Conservation (phyloP, 2,113 vertebrate genomes). For the Pipra filicauda region DNA sequence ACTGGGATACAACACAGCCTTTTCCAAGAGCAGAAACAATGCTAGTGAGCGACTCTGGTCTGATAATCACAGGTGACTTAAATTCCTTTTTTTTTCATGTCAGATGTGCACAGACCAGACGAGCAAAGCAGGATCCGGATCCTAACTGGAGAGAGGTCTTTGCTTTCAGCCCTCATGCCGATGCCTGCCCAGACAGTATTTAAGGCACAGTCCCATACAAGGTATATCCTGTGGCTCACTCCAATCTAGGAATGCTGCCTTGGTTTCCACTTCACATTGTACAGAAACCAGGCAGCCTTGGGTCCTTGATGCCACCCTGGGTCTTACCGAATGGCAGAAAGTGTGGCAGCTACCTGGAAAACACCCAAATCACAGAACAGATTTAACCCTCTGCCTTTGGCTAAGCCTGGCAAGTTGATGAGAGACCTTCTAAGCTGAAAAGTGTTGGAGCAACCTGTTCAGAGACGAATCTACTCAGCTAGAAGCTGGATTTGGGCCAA, state of each 20-base stretch:
- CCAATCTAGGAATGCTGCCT: neutral
- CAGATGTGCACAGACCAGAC: neutral
- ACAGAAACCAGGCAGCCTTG: neutral
- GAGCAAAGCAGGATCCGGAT: neutral
- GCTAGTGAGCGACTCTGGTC: rapidly evolving
- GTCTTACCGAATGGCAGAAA: neutral
- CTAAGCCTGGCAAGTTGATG: neutral
- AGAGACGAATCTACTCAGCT: neutral
- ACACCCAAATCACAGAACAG: neutral
- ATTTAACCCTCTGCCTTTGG: neutral
- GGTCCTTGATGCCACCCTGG: neutral
- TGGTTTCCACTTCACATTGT: neutral
- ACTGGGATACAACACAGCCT: neutral
- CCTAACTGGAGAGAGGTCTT: neutral
- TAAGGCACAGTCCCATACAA: neutral
- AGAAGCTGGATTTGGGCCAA: neutral
- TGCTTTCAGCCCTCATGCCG: neutral
- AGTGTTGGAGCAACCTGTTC: neutral
- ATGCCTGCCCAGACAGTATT: neutral
- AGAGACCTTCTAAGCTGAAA: neutral
- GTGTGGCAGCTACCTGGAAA: neutral
- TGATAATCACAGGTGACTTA: neutral
- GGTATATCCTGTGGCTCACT: neutral
- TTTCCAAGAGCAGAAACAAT: neutral
- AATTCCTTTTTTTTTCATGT: rapidly evolving